phyloP scores from a whole-genome alignment of 2,797 vertebrate genomes.

The Arremon aurantiirostris region DNA sequence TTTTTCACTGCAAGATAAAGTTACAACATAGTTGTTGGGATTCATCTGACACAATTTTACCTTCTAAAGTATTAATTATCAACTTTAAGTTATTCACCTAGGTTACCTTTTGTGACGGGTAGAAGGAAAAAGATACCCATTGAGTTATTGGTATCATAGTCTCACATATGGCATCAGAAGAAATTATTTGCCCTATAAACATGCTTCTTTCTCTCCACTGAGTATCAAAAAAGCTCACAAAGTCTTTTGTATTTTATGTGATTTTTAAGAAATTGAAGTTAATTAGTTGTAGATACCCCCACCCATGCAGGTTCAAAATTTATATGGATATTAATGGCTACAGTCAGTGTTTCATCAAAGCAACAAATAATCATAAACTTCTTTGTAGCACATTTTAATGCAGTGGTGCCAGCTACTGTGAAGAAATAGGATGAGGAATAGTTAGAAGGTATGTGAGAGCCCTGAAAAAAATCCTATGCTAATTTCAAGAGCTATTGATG shows the following conservation, averaged over 20 bases:
- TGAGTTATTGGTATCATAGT: not conserved
- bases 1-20: not conserved
- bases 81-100: not conserved
- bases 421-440: not conserved
- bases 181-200: not conserved
- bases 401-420: not conserved
- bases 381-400: not conserved
- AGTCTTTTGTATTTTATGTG: not conserved
- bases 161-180: not conserved
- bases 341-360: not conserved
- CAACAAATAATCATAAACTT: not conserved
- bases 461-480: not conserved
- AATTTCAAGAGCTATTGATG: not conserved
- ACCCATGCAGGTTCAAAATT: not conserved
- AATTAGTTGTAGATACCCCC: not conserved
- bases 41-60: not conserved
- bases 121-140: not conserved
- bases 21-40: not conserved
- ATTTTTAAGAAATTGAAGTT: not conserved
- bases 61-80: not conserved
- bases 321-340: not conserved
- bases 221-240: not conserved
- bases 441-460: not conserved
- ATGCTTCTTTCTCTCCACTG: not conserved
- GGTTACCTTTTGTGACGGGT: not conserved